Base-by-base conservation (phyloP, 1,140 invertebrate genomes). In the Metaphire vulgaris region DNA sequence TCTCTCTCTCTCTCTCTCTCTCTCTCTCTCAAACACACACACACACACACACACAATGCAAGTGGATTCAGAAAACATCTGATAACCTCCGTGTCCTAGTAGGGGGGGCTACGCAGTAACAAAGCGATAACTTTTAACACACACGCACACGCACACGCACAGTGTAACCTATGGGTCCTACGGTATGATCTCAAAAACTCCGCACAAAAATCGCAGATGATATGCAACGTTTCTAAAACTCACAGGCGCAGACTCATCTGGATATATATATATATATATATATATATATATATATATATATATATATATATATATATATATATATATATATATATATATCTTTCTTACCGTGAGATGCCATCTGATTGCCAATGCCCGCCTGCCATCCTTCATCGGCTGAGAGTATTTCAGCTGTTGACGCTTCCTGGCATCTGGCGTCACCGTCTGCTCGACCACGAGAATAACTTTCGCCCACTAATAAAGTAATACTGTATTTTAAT, bases 401-500 rank as follows among this genome's bases (percentile, higher is more conserved):
- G 94, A 96, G 84, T 99, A 99, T 56, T 91, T 90, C 86, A 92
- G 89, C 65, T 97, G 89, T 82, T 96, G 92, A 83, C 91, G 90
- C 29, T 94, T 85, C 71, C 96, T 88, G 83, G 96, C 92, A 56
- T 90, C 88, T 0, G 95, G 95, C 75, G 92, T 91, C 0, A 98
- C 93, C 6, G 95, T 96, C 86, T 97, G 88, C 85, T 99, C 97
- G 32, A 99, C 93, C 21, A 98, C 95, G 41, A 99, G 87, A 21
- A 99, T 95, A 78, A 99, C 98, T 77, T 96, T 88, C 0, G 97
- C 97, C 96, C 96, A 99, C 92, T 95, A 83, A 70, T 88, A 87
- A 78, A 77, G 80, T 74, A n/a, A n/a, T n/a, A n/a, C n/a, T n/a
- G n/a, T n/a, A n/a, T n/a, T n/a, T n/a, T n/a, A n/a, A n/a, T n/a